phyloP scores from a whole-genome alignment of 2,888 invertebrate species.

The Aphidoletes aphidimyza region DNA sequence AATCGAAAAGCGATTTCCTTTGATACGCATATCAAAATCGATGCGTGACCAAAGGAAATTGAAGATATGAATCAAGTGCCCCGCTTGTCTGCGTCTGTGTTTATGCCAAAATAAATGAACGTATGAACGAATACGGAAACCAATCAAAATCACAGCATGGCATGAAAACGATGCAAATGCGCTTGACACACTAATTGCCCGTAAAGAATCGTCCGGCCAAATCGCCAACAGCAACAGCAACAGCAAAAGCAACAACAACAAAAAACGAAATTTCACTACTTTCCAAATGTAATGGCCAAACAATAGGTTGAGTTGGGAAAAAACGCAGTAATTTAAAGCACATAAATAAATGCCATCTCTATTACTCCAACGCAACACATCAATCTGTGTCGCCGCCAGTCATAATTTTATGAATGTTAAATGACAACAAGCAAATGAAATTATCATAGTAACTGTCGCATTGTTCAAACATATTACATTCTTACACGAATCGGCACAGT shows the following conservation, averaged over 20 bases:
- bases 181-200: constrained; percentile 32
- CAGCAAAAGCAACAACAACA: too few relatives aligned
- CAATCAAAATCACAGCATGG: constrained; percentile 15
- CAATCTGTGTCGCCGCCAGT: not conserved
- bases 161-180: not conserved
- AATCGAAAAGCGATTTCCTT: not conserved
- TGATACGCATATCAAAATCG: constrained; percentile 26
- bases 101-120: not conserved
- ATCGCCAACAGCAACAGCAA: too few relatives aligned
- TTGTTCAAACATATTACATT: constrained; percentile 38
- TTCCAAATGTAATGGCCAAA: not conserved
- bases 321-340: not conserved
- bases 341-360: not conserved
- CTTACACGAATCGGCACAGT: constrained; percentile 1
- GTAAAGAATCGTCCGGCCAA: not conserved
- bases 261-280: not conserved
- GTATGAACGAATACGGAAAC: not conserved
- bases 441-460: constrained; percentile 6
- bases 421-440: not conserved
- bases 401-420: constrained; percentile 40
- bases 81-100: not conserved
- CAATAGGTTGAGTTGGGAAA: constrained; percentile 32
- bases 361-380: not conserved
- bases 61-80: not conserved
- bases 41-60: constrained; percentile 36